Evolutionary conservation across 2,888 invertebrate genomes (phyloP).

Genomic region (Agrypnus murinus): DNA sequence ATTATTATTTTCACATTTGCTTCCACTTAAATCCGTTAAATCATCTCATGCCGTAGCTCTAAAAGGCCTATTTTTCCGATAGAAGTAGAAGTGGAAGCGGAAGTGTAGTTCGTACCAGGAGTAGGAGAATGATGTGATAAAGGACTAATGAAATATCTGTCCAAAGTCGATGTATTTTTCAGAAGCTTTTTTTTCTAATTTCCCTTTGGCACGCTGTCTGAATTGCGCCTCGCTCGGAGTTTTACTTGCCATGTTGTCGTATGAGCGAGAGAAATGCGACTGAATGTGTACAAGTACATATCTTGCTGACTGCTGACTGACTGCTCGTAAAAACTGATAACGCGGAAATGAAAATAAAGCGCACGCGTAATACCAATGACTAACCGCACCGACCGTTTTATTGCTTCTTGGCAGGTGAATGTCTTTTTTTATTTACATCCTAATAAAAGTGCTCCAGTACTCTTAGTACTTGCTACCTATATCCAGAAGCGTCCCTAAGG

Average conservation of each 20-base stretch:
- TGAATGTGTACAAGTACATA: slow-evolving; percentile 9
- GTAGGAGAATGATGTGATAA: slow-evolving; percentile 4
- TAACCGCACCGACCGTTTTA: too few relatives aligned
- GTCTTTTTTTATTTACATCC: too few relatives aligned
- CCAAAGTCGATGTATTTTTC: slow-evolving; percentile 2
- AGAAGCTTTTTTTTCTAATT: slow-evolving; percentile 7
- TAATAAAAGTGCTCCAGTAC: too few relatives aligned
- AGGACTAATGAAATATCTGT: not conserved
- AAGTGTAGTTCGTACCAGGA: slow-evolving; percentile 1
- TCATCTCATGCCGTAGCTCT: slow-evolving; percentile 1
- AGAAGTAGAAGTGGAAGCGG: slow-evolving; percentile 6
- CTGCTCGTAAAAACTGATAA: slow-evolving; percentile 1
- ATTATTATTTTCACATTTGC: slow-evolving; percentile 9
- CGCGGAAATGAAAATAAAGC: not conserved
- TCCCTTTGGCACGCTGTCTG: slow-evolving; percentile 6
- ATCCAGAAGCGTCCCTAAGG: too few relatives aligned
- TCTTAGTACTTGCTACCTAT: too few relatives aligned
- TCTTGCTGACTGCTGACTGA: too few relatives aligned
- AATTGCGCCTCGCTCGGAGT: slow-evolving; percentile 3
- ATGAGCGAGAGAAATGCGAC: slow-evolving; percentile 1
- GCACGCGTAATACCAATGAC: too few relatives aligned
- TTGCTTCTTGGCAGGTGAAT: too few relatives aligned
- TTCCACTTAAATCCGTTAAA: slow-evolving; percentile 9
- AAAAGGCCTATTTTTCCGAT: too few relatives aligned
- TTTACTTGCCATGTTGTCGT: slow-evolving; percentile 6